Percentiles rank a stretch among this genome's conserved stretches.
Conservation (phyloP, 2,888 invertebrate species). For the Thecophora atra region DNA sequence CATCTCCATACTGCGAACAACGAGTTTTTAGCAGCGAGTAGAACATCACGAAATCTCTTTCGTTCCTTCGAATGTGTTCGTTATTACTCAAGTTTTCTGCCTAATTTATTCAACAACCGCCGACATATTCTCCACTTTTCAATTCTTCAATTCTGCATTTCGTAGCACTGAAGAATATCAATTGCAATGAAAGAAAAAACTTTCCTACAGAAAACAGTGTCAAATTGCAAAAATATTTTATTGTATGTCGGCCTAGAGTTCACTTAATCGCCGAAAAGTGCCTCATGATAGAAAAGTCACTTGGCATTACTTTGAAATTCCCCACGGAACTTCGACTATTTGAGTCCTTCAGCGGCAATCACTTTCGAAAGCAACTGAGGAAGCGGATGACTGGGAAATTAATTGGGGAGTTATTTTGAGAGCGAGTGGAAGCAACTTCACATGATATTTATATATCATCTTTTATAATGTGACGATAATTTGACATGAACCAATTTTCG, state of each 20-base stretch:
- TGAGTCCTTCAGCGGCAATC: not conserved
- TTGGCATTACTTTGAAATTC: conserved; percentile 6
- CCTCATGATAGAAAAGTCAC: not conserved
- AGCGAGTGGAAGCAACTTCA: not conserved
- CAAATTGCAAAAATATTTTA: conserved; percentile 9
- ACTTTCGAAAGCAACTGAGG: not conserved
- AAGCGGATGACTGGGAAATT: not conserved
- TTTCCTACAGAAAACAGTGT: not conserved
- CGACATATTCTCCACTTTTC: too few species aligned
- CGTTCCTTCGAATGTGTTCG: too few species aligned
- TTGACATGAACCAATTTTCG: not conserved
- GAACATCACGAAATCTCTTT: too few species aligned
- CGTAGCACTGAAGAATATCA: not conserved
- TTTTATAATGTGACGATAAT: not conserved
- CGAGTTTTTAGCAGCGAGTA: too few species aligned
- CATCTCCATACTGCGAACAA: too few species aligned
- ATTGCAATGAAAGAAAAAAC: not conserved
- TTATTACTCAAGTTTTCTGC: too few species aligned
- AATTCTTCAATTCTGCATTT: not conserved
- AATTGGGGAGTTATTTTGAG: not conserved
- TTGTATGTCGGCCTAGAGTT: not conserved
- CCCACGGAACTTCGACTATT: conserved; percentile 18
- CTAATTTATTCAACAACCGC: too few species aligned
- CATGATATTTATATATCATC: too few species aligned
- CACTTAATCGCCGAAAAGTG: too few species aligned